A percentile compares a stretch with the other conserved stretches of the same genome.
Evolutionary conservation across 2,888 invertebrate genomes (phyloP).

Genomic region (Coronaproctus castanopsis): DNA sequence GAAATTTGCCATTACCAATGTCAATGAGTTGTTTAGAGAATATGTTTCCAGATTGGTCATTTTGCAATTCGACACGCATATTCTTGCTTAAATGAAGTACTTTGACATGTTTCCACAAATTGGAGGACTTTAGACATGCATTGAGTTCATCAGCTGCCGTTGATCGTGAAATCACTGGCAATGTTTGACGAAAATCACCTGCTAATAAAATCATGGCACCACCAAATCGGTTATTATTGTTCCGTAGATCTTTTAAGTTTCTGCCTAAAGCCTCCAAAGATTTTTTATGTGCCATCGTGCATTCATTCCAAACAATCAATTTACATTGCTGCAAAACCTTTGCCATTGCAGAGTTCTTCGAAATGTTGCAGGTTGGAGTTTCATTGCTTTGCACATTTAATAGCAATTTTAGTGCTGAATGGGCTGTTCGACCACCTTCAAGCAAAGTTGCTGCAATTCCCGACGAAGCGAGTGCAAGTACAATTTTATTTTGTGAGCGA

Average conservation of each 20-base stretch:
- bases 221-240: background rate
- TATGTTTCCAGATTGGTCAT: background rate
- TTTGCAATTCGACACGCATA: background rate
- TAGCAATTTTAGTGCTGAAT: too few relatives aligned
- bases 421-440: too few relatives aligned
- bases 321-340: background rate
- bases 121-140: background rate
- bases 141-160: background rate
- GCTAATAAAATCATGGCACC: background rate
- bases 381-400: too few relatives aligned
- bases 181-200: background rate
- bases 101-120: too few relatives aligned
- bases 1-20: background rate
- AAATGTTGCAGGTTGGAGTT: too few relatives aligned
- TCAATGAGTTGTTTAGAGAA: background rate
- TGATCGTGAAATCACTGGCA: background rate
- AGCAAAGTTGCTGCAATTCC: too few relatives aligned
- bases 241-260: background rate
- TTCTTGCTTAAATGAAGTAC: background rate
- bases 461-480: too few relatives aligned
- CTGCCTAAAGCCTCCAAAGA: background rate
- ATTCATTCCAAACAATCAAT: background rate
- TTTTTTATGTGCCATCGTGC: background rate
- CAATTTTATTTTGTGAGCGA: too few relatives aligned
- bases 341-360: too few relatives aligned